These are phyloP conservation scores for Drosophila antonietae DNA, from an alignment of 2,888 invertebrate genomes.

Conservation along the genomic window DNA sequence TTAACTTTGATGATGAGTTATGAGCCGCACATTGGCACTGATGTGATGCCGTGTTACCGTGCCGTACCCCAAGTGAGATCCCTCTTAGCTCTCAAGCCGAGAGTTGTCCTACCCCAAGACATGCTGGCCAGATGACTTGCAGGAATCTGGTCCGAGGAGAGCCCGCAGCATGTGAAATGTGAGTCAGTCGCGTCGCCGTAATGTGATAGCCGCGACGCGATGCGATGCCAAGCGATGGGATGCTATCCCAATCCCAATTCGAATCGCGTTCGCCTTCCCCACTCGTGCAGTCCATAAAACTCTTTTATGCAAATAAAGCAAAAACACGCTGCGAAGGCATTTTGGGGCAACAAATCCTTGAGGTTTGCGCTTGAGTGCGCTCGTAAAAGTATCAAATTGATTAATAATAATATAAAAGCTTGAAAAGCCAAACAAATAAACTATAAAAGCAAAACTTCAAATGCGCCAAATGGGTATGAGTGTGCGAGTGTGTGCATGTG, in stretches of 20 bases:
- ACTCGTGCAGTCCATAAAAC: slow-evolving; percentile 67
- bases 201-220: slow-evolving; percentile 66
- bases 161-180: slow-evolving; percentile 71
- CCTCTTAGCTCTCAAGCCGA: not conserved
- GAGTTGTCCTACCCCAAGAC: slow-evolving; percentile 57
- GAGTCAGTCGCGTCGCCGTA: slow-evolving; percentile 69
- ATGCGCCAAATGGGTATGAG: slow-evolving; percentile 30
- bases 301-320: slow-evolving; percentile 71
- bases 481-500: not conserved
- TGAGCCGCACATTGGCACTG: slow-evolving; percentile 78
- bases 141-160: slow-evolving; percentile 60
- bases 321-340: slow-evolving; percentile 40
- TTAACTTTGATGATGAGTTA: slow-evolving; percentile 81
- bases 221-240: slow-evolving; percentile 32
- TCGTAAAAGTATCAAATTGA: slow-evolving; percentile 80
- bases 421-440: slow-evolving; percentile 58
- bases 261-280: slow-evolving; percentile 36
- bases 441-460: slow-evolving; percentile 53
- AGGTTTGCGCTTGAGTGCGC: slow-evolving; percentile 76
- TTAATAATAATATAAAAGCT: slow-evolving; percentile 77
- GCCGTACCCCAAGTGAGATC: not conserved
- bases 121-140: slow-evolving; percentile 65
- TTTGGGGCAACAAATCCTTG: slow-evolving; percentile 67
- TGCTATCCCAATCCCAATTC: slow-evolving; percentile 27
- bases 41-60: slow-evolving; percentile 51